Evolutionary conservation across 1,140 invertebrate genomes (phyloP), one percentile per base, ranked within the genome.

Genomic region (Meloidogyne hapla): DNA sequence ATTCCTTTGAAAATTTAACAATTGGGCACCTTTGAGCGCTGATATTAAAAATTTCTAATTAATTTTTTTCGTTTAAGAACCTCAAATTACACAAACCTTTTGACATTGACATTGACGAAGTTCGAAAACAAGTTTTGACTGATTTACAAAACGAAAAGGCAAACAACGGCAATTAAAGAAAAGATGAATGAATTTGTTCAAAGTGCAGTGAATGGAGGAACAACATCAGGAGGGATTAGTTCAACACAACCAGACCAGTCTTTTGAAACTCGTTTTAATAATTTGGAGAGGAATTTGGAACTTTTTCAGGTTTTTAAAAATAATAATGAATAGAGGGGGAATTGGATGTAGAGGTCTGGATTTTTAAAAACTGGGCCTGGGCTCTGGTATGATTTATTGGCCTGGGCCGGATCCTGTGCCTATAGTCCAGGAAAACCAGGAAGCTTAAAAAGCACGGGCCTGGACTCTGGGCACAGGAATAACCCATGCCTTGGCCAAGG

Each of bases 61-160:
- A 13, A 64, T 40, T 23, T 38, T 23, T 64, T 69, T 75, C 6
- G 1, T 76, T 84, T 64, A 42, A 85, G 82, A 76, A 78, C n/a
- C 64, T 84, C 18, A 48, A 77, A 48, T 75, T 62, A 18, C 80
- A 87, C 15, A 70, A 77, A 8, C 84, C 83, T 28, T 85, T 79
- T 61, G 84, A 85, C 26, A 85, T 85, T 18, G 85, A 85, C 77
- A 71, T 85, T 21, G 81, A 87, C 10, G 84, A 85, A 69, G 38
- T 85, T 25, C 66, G 83, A 25, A 84, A 83, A 63, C 85, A 85
- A 76, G 74, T 82, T 74, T 73, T 62, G 38, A 62, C 83, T 33
- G 83, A 83, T 48, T 78, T 79, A 21, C 77, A 82, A 18, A 73
- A 79, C 26, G 82, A 85, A 45, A n/a, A n/a, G 40, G 62, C 67